These are phyloP conservation scores for Priocnemis perturbator DNA, from an alignment of 2,888 invertebrate species.

Conservation along the genomic window DNA sequence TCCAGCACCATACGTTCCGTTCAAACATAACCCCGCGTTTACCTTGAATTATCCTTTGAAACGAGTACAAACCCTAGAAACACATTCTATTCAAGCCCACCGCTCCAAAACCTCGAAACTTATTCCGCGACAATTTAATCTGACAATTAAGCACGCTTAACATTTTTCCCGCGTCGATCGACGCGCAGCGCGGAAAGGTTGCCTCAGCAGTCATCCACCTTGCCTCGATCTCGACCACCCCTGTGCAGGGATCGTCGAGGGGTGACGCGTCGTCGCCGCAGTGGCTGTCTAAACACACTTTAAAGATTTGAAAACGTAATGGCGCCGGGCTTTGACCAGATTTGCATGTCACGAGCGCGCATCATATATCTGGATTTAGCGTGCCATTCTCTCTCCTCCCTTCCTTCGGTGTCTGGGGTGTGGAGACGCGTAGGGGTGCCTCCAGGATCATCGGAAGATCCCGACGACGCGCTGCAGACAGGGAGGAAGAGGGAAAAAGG, in stretches of 20 bases:
- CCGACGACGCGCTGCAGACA: slow-evolving; percentile 49
- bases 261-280: slow-evolving; percentile 36
- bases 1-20: too few relatives aligned
- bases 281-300: slow-evolving; percentile 75
- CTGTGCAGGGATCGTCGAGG: slow-evolving; percentile 13
- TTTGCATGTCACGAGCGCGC: slow-evolving; percentile 75
- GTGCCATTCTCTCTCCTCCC: slow-evolving; percentile 34
- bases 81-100: too few relatives aligned
- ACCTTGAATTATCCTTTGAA: too few relatives aligned
- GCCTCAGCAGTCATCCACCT: slow-evolving; percentile 30
- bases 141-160: too few relatives aligned
- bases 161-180: background rate
- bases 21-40: too few relatives aligned
- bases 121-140: too few relatives aligned
- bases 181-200: background rate
- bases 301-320: slow-evolving; percentile 76
- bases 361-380: slow-evolving; percentile 76
- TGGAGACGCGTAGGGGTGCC: slow-evolving; percentile 40
- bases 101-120: too few relatives aligned
- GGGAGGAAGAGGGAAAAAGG: slow-evolving; percentile 25
- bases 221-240: slow-evolving; percentile 21
- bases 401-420: slow-evolving; percentile 46
- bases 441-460: slow-evolving; percentile 54
- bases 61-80: too few relatives aligned
- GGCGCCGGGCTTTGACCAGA: slow-evolving; percentile 74